Conservation (phyloP, 1,140 invertebrate species). For the Triops cancriformis region DNA sequence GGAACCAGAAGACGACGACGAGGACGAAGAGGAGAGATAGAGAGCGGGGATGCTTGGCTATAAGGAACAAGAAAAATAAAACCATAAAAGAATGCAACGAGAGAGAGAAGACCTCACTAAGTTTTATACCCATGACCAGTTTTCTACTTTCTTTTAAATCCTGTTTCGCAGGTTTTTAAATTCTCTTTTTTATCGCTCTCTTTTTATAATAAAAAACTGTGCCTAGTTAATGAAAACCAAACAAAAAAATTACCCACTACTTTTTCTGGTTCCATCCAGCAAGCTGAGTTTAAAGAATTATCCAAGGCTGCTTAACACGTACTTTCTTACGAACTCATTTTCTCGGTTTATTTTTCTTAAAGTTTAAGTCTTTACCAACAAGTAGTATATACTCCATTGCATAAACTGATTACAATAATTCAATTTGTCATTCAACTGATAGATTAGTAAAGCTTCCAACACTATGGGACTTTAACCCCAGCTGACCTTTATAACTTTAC, state of each 20-base stretch:
- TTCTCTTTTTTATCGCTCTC: too few relatives aligned
- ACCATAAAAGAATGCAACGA: not conserved
- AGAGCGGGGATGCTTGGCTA: not conserved
- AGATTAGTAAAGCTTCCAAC: too few relatives aligned
- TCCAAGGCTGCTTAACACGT: too few relatives aligned
- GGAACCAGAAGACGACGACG: too few relatives aligned
- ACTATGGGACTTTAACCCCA: not conserved
- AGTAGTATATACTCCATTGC: too few relatives aligned
- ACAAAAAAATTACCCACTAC: not conserved
- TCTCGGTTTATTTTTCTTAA: too few relatives aligned
- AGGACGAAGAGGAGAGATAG: not conserved
- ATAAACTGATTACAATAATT: too few relatives aligned
- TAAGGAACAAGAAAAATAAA: not conserved
- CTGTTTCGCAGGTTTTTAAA: not conserved
- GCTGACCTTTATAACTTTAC: not conserved
- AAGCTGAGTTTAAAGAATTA: too few relatives aligned
- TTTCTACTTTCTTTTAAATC: not conserved
- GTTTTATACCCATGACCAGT: not conserved
- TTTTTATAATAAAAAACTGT: not conserved
- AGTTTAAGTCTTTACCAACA: too few relatives aligned
- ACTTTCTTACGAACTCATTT: too few relatives aligned
- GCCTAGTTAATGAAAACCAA: not conserved
- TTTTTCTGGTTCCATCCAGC: too few relatives aligned
- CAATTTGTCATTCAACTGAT: too few relatives aligned
- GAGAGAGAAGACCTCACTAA: not conserved